phyloP scores from a whole-genome alignment of 2,888 invertebrate species.

The Chloroclysta siterata region DNA sequence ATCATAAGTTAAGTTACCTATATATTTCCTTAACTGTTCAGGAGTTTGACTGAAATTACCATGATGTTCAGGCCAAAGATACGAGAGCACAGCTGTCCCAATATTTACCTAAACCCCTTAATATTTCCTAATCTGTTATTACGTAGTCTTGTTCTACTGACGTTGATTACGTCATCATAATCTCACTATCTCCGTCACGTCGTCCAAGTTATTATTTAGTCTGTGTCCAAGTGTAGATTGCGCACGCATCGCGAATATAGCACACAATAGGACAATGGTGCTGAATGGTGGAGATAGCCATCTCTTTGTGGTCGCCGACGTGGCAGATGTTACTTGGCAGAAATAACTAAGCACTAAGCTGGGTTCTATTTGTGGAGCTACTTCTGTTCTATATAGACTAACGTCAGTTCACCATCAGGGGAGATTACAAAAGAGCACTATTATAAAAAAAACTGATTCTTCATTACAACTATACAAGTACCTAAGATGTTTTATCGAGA shows the following conservation, averaged over 20 bases:
- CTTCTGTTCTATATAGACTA: background rate
- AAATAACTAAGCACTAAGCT: constrained; percentile 12
- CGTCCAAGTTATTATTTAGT: constrained; percentile 26
- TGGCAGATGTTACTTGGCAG: constrained; percentile 36
- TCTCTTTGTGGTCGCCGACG: constrained; percentile 61
- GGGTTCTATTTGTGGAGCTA: background rate
- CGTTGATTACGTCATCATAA: constrained; percentile 55
- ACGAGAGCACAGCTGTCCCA: too few relatives aligned
- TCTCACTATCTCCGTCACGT: constrained; percentile 73
- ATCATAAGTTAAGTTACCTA: too few relatives aligned
- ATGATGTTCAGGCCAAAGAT: too few relatives aligned
- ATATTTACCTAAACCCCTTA: too few relatives aligned
- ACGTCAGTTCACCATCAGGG: too few relatives aligned
- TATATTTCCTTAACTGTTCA: too few relatives aligned
- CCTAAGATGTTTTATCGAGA: too few relatives aligned
- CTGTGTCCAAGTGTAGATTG: constrained; percentile 73
- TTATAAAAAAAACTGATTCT: too few relatives aligned
- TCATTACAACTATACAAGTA: too few relatives aligned
- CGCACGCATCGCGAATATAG: constrained; percentile 45
- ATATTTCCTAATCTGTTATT: background rate
- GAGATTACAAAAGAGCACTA: too few relatives aligned
- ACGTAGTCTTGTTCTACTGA: constrained; percentile 19
- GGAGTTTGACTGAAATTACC: too few relatives aligned
- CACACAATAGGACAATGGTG: constrained; percentile 59
- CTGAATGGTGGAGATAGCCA: constrained; percentile 53